Evolutionary conservation across 2,888 invertebrate genomes (phyloP).

Genomic region (Meganola albula): DNA sequence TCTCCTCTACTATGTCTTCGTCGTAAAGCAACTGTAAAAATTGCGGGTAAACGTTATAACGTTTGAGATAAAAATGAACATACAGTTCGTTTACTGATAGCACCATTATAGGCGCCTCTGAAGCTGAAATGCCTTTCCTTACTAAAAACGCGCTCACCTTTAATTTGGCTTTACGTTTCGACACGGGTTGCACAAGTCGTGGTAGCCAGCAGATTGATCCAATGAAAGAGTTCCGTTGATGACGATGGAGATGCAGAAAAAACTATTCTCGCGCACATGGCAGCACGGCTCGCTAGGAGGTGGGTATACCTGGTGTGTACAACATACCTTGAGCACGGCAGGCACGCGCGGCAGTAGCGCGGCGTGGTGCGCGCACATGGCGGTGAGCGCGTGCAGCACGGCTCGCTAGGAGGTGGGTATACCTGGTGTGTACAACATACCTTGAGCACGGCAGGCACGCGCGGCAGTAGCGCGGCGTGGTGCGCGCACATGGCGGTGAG

Average conservation of each 20-base stretch:
- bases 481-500: slow-evolving; percentile 91
- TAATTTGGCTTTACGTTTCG: too few relatives aligned
- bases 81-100: not conserved
- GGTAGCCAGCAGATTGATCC: too few relatives aligned
- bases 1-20: slow-evolving; percentile 95
- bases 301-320: slow-evolving; percentile 83
- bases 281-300: slow-evolving; percentile 31
- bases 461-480: slow-evolving; percentile 88
- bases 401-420: slow-evolving; percentile 83
- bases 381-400: slow-evolving; percentile 95
- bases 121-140: not conserved
- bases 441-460: slow-evolving; percentile 88
- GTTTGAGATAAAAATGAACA: not conserved
- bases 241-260: slow-evolving; percentile 88
- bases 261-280: slow-evolving; percentile 71
- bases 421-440: slow-evolving; percentile 76
- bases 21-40: slow-evolving; percentile 89
- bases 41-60: too few relatives aligned
- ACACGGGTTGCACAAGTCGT: too few relatives aligned
- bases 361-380: slow-evolving; percentile 89
- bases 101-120: not conserved
- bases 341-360: slow-evolving; percentile 91
- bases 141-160: not conserved
- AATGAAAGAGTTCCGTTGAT: too few relatives aligned
- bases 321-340: slow-evolving; percentile 80